These are phyloP conservation scores for Pantherophis vulpinus DNA, from an alignment of 2,797 vertebrate genomes.

Conservation along the genomic window DNA sequence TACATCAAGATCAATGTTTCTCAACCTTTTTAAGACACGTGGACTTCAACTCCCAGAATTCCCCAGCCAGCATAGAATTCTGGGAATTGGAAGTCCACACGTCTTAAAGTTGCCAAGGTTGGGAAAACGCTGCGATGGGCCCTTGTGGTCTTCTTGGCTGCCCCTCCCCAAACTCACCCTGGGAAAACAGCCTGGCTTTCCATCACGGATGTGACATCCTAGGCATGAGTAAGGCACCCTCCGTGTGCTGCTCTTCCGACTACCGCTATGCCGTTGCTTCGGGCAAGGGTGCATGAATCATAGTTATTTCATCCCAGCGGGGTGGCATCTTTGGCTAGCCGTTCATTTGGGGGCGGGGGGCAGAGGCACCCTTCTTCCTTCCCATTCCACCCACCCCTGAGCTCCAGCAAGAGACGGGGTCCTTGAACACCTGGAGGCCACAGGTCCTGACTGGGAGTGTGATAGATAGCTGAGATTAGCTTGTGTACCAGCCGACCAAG, in stretches of 20 bases:
- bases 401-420: not conserved
- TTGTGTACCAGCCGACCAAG: not conserved
- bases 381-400: not conserved
- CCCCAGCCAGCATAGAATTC: not conserved
- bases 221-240: not conserved
- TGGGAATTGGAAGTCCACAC: not conserved
- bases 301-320: constrained; percentile 8
- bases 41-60: too few species aligned
- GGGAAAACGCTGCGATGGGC: not conserved
- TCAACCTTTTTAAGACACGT: not conserved
- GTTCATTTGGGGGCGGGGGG: constrained; percentile 10
- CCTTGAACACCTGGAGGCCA: not conserved
- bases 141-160: not conserved
- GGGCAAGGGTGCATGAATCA: not conserved
- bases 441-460: not conserved
- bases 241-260: not conserved
- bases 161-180: not conserved
- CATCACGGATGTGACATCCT: not conserved
- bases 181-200: not conserved
- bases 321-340: constrained; percentile 57
- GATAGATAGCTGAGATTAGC: not conserved
- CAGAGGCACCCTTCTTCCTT: not conserved
- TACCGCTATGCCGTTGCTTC: not conserved
- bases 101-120: not conserved
- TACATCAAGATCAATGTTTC: not conserved